These are phyloP conservation scores for Piliocolobus tephrosceles DNA, from an alignment of 2,113 vertebrate species.

Conservation along the genomic window DNA sequence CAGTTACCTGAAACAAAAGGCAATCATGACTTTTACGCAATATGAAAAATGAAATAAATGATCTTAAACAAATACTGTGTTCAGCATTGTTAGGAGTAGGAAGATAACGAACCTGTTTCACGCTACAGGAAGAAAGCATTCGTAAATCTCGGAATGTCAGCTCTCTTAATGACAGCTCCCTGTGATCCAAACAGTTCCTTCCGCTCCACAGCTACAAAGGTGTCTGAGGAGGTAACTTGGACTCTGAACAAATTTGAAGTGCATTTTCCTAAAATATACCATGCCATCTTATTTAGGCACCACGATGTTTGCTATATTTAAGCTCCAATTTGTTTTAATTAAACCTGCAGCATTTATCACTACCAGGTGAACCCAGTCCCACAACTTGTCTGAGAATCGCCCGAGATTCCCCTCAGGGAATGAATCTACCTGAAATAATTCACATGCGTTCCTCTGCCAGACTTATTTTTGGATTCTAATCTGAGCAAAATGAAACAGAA, in stretches of 20 bases:
- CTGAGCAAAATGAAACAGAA: not conserved
- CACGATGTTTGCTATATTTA: not conserved
- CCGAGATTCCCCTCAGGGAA: not conserved
- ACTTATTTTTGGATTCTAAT: not conserved
- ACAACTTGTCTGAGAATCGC: not conserved
- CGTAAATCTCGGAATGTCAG: not conserved
- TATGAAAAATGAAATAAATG: not conserved
- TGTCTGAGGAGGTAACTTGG: not conserved
- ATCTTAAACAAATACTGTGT: not conserved
- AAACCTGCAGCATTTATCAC: not conserved
- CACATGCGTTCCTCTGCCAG: not conserved
- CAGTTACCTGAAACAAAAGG: not conserved
- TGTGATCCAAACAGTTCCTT: not conserved
- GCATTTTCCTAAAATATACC: not conserved
- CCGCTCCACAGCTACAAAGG: not conserved
- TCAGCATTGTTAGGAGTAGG: not conserved
- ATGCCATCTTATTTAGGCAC: not conserved
- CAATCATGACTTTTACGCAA: not conserved
- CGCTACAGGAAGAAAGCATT: not conserved
- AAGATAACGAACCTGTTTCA: not conserved
- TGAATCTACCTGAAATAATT: not conserved
- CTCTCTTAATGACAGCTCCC: not conserved
- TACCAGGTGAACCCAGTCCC: not conserved
- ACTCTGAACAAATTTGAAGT: not conserved
- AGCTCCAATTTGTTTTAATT: slow-evolving; percentile 7